These are phyloP conservation scores for Macquaria ambigua DNA, from an alignment of 2,113 vertebrate species.

Conservation along the genomic window DNA sequence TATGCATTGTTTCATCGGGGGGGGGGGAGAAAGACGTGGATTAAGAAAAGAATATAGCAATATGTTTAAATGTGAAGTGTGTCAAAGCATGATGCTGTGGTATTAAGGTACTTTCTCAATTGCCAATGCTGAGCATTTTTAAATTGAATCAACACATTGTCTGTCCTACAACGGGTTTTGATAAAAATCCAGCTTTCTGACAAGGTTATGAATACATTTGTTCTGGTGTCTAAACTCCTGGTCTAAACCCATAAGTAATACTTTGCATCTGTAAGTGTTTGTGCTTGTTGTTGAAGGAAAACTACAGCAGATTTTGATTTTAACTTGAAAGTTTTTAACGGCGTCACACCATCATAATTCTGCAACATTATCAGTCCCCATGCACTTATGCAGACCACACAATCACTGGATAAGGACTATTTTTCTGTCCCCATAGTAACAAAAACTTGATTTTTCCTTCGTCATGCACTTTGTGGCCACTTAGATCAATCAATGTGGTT, in stretches of 20 bases:
- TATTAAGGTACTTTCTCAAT: constrained; percentile 46
- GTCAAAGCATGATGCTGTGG: constrained; percentile 56
- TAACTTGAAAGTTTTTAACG: not conserved
- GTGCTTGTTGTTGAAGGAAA: not conserved
- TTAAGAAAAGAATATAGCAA: constrained; percentile 28
- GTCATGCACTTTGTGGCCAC: not conserved
- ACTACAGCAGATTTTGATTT: not conserved
- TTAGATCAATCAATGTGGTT: not conserved
- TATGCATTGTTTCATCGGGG: constrained; percentile 61
- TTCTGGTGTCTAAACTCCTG: not conserved
- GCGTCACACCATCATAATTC: not conserved
- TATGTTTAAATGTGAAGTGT: constrained; percentile 58
- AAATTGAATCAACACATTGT: constrained; percentile 39
- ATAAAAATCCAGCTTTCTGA: constrained; percentile 37
- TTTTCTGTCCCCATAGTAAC: not conserved
- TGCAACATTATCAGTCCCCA: not conserved
- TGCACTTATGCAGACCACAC: not conserved
- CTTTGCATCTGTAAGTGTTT: constrained; percentile 7
- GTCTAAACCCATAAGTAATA: constrained; percentile 3
- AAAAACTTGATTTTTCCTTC: not conserved
- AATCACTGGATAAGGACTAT: not conserved
- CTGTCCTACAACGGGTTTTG: constrained; percentile 18
- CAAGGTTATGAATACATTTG: constrained; percentile 31
- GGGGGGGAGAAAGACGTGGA: constrained; percentile 44
- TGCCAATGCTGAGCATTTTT: constrained; percentile 32